These are phyloP conservation scores for Agapostemon virescens DNA, from an alignment of 2,888 invertebrate genomes.

Conservation along the genomic window DNA sequence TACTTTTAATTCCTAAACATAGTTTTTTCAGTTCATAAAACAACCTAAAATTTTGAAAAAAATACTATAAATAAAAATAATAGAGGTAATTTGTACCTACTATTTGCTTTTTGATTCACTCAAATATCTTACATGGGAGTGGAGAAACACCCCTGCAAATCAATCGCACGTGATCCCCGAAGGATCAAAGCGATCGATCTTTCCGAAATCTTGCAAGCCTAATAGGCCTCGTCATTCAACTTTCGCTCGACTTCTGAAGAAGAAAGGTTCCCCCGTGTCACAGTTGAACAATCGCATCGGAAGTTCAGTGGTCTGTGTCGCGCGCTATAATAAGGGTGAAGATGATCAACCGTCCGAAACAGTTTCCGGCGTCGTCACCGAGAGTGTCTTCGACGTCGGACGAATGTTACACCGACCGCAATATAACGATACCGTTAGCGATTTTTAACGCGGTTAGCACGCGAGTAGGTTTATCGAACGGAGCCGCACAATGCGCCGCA, in stretches of 20 bases:
- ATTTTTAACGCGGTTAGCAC: conserved; percentile 69
- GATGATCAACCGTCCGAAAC: conserved; percentile 57
- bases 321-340: conserved; percentile 49
- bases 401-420: conserved; percentile 72
- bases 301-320: conserved; percentile 39
- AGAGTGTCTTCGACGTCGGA: conserved; percentile 65
- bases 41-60: background rate
- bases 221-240: background rate
- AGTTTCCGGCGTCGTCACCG: conserved; percentile 58
- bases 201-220: background rate
- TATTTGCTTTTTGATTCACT: background rate
- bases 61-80: background rate
- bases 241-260: background rate
- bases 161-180: too few relatives aligned
- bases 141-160: background rate
- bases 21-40: background rate
- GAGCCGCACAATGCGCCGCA: conserved; percentile 54
- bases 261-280: conserved; percentile 2
- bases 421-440: conserved; percentile 73
- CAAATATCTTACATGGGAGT: background rate
- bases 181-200: background rate
- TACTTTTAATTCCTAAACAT: background rate
- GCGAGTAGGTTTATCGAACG: conserved; percentile 59
- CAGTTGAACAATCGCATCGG: background rate
- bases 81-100: background rate